phyloP scores from a whole-genome alignment of 2,797 vertebrate genomes.

The Ceryle rudis region DNA sequence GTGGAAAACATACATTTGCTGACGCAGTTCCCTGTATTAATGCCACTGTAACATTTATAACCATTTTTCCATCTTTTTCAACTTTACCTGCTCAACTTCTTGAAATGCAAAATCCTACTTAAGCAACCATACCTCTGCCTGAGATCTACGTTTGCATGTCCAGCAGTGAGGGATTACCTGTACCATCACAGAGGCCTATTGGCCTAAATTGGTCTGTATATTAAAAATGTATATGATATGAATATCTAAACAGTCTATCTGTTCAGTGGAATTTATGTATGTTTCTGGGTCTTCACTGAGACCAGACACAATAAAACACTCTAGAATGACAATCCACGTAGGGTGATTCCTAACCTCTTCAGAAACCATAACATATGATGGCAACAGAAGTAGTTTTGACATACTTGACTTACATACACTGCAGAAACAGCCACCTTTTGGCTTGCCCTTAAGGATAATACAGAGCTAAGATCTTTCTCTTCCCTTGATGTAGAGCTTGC shows the following conservation, averaged over 20 bases:
- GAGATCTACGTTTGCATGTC: neutral
- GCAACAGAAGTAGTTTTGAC: neutral
- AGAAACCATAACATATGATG: neutral
- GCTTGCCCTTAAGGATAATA: neutral
- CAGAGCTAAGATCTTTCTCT: neutral
- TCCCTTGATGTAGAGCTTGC: neutral
- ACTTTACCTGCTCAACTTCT: neutral
- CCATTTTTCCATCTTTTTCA: neutral
- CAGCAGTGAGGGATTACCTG: neutral
- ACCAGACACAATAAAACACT: neutral
- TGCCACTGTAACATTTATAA: neutral
- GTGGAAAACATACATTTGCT: neutral
- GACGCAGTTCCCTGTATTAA: neutral
- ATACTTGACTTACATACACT: neutral
- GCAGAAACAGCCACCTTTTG: neutral
- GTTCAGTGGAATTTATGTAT: neutral
- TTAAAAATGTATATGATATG: constrained; percentile 1
- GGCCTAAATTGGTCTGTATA: neutral
- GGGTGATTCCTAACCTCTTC: neutral
- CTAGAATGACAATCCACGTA: neutral
- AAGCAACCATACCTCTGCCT: neutral
- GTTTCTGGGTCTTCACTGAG: neutral
- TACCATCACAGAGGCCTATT: neutral
- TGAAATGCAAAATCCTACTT: neutral
- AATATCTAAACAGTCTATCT: neutral